Conservation (phyloP, 2,888 invertebrate species). For the Mythimna vitellina region DNA sequence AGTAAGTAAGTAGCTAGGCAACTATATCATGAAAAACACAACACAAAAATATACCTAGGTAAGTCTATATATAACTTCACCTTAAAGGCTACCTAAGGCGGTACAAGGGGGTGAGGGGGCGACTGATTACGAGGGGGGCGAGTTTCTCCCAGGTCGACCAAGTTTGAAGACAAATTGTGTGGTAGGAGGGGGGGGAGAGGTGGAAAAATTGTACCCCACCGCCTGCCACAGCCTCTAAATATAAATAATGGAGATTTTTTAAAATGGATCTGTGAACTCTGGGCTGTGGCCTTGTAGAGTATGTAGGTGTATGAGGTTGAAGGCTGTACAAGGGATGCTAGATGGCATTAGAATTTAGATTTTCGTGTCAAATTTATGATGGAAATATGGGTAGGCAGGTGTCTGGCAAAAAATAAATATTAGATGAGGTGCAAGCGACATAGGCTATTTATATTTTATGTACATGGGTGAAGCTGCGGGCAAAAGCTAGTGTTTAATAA, state of each 20-base stretch:
- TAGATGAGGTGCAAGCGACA: too few species aligned
- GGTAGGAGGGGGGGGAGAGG: conserved; percentile 59
- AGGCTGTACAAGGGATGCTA: conserved; percentile 4
- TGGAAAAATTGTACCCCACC: conserved; percentile 82
- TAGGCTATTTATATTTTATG: too few species aligned
- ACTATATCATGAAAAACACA: conserved; percentile 22
- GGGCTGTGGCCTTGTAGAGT: conserved; percentile 14
- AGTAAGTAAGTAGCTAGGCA: neutral
- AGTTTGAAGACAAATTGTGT: conserved; percentile 85
- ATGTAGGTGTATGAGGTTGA: conserved; percentile 8
- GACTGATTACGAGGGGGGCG: conserved; percentile 69
- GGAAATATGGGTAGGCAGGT: neutral
- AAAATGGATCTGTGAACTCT: conserved; percentile 59
- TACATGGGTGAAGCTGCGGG: too few species aligned
- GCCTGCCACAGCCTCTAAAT: conserved; percentile 76
- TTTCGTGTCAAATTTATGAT: neutral
- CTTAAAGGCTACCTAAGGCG: conserved; percentile 80
- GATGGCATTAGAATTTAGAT: neutral
- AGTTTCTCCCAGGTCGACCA: conserved; percentile 76
- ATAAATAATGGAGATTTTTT: conserved; percentile 74
- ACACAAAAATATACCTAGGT: conserved; percentile 46
- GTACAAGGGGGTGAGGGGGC: conserved; percentile 69
- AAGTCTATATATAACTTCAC: conserved; percentile 51
- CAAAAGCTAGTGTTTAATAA: too few species aligned
- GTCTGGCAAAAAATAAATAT: neutral